Conservation (phyloP, 2,797 vertebrate genomes). For the Iguana delicatissima region DNA sequence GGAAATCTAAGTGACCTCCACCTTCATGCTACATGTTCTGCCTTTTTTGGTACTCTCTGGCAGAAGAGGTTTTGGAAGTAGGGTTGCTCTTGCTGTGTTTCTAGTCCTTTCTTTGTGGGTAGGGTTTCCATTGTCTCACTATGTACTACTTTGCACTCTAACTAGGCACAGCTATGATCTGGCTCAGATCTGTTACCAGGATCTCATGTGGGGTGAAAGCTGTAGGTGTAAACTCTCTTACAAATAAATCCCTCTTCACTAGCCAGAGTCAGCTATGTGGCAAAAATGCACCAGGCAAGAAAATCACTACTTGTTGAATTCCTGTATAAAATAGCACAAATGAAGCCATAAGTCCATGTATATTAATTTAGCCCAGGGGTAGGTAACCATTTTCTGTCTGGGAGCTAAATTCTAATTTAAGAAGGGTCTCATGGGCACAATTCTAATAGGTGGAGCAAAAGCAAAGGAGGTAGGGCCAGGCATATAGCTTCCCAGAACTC, state of each 20-base stretch:
- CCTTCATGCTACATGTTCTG: too few relatives aligned
- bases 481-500: neutral
- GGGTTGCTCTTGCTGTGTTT: neutral
- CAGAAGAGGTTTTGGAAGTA: neutral
- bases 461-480: too few relatives aligned
- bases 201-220: neutral
- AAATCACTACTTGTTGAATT: neutral
- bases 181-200: neutral
- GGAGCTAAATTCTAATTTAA: too few relatives aligned
- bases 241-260: neutral
- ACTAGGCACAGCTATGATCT: neutral
- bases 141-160: neutral
- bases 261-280: neutral
- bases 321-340: neutral
- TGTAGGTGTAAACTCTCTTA: neutral
- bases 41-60: neutral
- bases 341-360: neutral
- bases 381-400: too few relatives aligned
- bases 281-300: neutral
- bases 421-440: too few relatives aligned
- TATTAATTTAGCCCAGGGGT: neutral
- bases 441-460: too few relatives aligned
- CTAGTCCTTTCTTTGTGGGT: neutral
- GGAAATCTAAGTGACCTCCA: neutral
- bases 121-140: too few relatives aligned